These are phyloP conservation scores for Ammodytes marinus DNA, from an alignment of 2,113 vertebrate species.

Conservation along the genomic window DNA sequence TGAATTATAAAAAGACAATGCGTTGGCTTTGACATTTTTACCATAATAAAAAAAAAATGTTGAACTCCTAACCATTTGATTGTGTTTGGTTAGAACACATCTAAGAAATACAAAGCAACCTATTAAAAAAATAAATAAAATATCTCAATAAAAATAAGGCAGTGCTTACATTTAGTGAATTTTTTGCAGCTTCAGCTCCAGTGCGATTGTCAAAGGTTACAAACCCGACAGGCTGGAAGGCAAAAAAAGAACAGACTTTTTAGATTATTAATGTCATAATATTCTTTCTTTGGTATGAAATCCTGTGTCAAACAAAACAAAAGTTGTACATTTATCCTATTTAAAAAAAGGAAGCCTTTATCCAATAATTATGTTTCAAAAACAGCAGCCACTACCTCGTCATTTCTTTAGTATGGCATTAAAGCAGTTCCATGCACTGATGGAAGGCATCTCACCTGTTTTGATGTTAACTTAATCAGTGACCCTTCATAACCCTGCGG, in stretches of 20 bases:
- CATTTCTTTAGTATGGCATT: slow-evolving; percentile 14
- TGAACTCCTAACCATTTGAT: slow-evolving; percentile 46
- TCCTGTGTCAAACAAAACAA: neutral
- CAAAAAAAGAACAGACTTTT: slow-evolving; percentile 51
- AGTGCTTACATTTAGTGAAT: slow-evolving; percentile 94
- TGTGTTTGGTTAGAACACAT: slow-evolving; percentile 54
- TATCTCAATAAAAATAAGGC: slow-evolving; percentile 3
- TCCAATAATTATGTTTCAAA: neutral
- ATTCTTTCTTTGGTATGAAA: neutral
- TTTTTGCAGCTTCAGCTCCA: slow-evolving; percentile 98
- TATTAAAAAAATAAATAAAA: slow-evolving; percentile 5
- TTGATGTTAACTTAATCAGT: slow-evolving; percentile 98
- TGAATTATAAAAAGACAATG: slow-evolving; percentile 81
- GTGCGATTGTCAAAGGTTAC: slow-evolving; percentile 97
- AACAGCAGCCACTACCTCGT: neutral
- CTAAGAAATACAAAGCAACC: slow-evolving; percentile 35
- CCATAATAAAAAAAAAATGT: slow-evolving; percentile 17
- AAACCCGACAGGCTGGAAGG: slow-evolving; percentile 96
- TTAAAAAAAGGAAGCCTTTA: neutral
- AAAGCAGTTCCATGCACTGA: slow-evolving; percentile 19
- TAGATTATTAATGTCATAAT: neutral
- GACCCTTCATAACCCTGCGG: slow-evolving; percentile 98
- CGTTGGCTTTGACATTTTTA: slow-evolving; percentile 68
- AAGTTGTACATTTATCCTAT: neutral
- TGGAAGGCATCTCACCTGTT: slow-evolving; percentile 90